A percentile compares a stretch with the other conserved stretches of the same genome.
phyloP scores from a whole-genome alignment of 2,888 invertebrate genomes.

The Apotomis turbidana region DNA sequence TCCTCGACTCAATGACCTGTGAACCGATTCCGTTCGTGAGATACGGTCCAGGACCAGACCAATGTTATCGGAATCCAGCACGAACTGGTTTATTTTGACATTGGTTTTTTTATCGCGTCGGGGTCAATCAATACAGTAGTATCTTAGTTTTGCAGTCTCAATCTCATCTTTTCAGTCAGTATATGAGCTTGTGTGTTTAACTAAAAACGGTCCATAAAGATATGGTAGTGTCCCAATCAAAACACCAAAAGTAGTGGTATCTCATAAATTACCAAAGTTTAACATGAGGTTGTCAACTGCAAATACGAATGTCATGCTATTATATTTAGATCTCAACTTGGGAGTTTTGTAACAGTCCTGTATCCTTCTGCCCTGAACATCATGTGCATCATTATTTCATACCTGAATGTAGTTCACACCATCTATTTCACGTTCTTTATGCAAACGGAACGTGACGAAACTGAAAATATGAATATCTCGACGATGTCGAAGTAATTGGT shows the following conservation, averaged over 20 bases:
- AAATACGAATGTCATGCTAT: too few relatives aligned
- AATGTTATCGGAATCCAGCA: constrained; percentile 55
- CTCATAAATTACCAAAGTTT: too few relatives aligned
- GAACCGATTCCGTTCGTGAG: constrained; percentile 64
- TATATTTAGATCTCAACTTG: too few relatives aligned
- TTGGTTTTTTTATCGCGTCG: constrained; percentile 3
- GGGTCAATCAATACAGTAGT: constrained; percentile 1
- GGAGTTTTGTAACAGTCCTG: too few relatives aligned
- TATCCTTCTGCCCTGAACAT: too few relatives aligned
- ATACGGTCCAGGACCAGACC: constrained; percentile 55
- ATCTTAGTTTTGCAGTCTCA: background rate
- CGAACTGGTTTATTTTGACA: constrained; percentile 45
- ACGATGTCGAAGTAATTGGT: constrained; percentile 27
- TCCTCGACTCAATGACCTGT: constrained; percentile 56
- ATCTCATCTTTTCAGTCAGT: background rate
- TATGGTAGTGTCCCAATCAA: too few relatives aligned
- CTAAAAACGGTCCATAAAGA: background rate
- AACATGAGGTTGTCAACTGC: too few relatives aligned
- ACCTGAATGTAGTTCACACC: too few relatives aligned
- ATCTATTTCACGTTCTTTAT: too few relatives aligned
- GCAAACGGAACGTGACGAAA: too few relatives aligned
- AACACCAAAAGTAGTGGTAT: too few relatives aligned
- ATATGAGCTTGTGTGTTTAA: background rate
- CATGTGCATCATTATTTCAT: background rate
- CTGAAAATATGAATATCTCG: constrained; percentile 6